These are phyloP conservation scores for Scaptomyza hsui DNA, from an alignment of 1,140 invertebrate species.

Conservation along the genomic window DNA sequence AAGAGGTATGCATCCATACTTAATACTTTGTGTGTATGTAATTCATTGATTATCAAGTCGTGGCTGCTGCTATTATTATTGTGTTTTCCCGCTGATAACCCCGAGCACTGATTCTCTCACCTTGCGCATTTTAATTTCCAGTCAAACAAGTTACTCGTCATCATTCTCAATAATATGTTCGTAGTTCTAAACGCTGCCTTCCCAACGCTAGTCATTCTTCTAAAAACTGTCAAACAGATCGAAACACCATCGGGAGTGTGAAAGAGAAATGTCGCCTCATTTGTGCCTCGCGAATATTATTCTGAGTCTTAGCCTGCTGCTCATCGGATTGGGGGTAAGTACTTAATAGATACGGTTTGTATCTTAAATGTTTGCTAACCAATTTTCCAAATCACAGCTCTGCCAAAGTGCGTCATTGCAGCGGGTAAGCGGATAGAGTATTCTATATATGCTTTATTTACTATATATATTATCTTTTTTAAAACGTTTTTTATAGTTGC, in stretches of 20 bases:
- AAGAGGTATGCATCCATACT: not conserved
- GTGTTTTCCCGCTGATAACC: conserved; percentile 63
- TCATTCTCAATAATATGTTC: too few species aligned
- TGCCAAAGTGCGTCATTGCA: conserved; percentile 16
- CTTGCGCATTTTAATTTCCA: conserved; percentile 49
- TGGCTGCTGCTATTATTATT: not conserved
- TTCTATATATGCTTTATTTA: not conserved
- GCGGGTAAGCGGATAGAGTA: conserved; percentile 23
- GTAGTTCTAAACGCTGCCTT: conserved; percentile 15
- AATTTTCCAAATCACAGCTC: too few species aligned
- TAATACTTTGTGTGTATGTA: not conserved
- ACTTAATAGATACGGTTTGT: too few species aligned
- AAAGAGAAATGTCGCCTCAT: conserved; percentile 28
- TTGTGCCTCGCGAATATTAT: conserved; percentile 12
- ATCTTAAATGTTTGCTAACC: too few species aligned
- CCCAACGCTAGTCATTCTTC: conserved; percentile 38
- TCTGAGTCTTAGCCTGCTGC: conserved; percentile 9
- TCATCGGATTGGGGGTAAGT: conserved; percentile 41
- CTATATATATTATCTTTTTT: not conserved
- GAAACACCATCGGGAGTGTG: conserved; percentile 22
- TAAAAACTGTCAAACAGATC: conserved; percentile 26
- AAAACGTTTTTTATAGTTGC: conserved; percentile 14
- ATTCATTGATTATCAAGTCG: conserved; percentile 33
- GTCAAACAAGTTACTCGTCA: conserved; percentile 52
- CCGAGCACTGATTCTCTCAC: conserved; percentile 42